phyloP scores from a whole-genome alignment of 2,888 invertebrate genomes.

The Heteromyza rotundicornis region DNA sequence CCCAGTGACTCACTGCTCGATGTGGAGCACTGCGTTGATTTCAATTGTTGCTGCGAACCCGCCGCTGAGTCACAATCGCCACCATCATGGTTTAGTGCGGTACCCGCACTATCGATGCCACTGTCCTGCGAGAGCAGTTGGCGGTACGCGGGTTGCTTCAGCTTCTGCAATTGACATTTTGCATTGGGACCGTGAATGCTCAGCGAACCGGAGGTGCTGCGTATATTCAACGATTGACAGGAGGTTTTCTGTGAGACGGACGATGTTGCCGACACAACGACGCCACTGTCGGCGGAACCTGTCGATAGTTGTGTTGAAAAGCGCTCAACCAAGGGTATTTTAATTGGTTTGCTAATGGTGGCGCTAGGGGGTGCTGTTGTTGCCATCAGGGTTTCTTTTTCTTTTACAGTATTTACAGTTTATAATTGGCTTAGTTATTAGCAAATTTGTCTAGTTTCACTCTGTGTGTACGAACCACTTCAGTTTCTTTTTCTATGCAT shows the following conservation, averaged over 20 bases:
- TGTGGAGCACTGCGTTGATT: conserved; percentile 40
- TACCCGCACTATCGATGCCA: conserved; percentile 57
- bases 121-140: conserved; percentile 60
- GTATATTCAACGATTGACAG: conserved; percentile 41
- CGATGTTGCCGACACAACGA: conserved; percentile 42
- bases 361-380: conserved; percentile 37
- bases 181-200: conserved; percentile 52
- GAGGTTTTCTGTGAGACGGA: conserved; percentile 28
- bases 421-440: conserved; percentile 3
- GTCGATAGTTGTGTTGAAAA: conserved; percentile 57
- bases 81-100: conserved; percentile 14
- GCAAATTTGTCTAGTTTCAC: neutral
- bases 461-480: too few relatives aligned
- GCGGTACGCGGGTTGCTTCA: conserved; percentile 36
- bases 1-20: conserved; percentile 56
- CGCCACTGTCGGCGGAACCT: conserved; percentile 58
- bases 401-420: conserved; percentile 5
- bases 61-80: conserved; percentile 25
- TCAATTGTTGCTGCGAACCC: conserved; percentile 35
- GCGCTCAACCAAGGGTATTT: conserved; percentile 54
- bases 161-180: conserved; percentile 38
- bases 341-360: conserved; percentile 51
- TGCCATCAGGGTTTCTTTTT: conserved; percentile 53
- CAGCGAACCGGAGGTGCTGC: conserved; percentile 54
- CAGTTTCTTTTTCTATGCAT: neutral